Evolutionary conservation across 1,140 invertebrate genomes (phyloP).

Genomic region (Stegodyphus mimosarum): DNA sequence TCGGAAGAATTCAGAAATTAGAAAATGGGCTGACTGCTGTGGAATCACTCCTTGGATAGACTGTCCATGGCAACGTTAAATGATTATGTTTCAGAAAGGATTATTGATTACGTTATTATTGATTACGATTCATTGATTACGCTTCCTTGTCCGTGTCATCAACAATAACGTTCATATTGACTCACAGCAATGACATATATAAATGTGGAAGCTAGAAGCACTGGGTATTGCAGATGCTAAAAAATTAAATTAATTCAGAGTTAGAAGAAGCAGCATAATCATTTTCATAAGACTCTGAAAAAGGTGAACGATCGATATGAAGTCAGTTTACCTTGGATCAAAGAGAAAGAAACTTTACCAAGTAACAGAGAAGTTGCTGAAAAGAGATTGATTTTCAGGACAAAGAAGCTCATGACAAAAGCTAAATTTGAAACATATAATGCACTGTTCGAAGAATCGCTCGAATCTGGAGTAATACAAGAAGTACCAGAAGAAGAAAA

Average conservation of each 20-base stretch:
- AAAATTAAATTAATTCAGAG: too few species aligned
- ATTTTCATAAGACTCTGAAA: too few species aligned
- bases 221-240: neutral
- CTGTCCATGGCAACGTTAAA: neutral
- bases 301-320: neutral
- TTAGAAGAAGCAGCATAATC: too few species aligned
- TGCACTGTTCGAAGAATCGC: neutral
- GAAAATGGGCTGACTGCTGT: neutral
- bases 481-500: slow-evolving; percentile 15
- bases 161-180: neutral
- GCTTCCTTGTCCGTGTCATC: neutral
- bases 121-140: too few species aligned
- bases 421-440: neutral
- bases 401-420: neutral
- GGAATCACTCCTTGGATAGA: neutral
- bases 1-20: too few species aligned
- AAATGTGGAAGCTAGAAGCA: neutral
- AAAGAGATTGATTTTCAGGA: slow-evolving; percentile 1
- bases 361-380: neutral
- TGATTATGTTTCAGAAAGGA: neutral
- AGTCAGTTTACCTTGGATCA: slow-evolving; percentile 20
- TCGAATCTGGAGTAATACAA: slow-evolving; percentile 1
- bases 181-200: neutral
- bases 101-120: too few species aligned
- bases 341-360: neutral